These are phyloP conservation scores for Hydractinia symbiolongicarpus DNA, from an alignment of 30 jellyfish, hydroid and myxozoan species.

Conservation along the genomic window DNA sequence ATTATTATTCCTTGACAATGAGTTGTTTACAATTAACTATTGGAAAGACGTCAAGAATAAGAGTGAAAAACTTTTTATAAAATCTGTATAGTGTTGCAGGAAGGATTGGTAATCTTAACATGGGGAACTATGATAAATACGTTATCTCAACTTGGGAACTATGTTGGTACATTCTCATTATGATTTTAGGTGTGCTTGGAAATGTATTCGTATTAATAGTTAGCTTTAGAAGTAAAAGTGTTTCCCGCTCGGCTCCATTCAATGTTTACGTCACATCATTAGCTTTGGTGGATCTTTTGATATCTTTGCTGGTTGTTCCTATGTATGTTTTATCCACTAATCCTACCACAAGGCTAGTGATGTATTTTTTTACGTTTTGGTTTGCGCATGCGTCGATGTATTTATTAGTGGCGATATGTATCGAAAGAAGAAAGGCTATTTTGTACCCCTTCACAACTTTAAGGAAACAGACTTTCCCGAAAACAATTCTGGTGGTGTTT, in stretches of 20 bases:
- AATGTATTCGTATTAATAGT: constrained; percentile 48
- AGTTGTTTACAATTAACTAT: too few relatives aligned
- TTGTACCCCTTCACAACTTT: constrained; percentile 42
- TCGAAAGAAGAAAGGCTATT: constrained; percentile 60
- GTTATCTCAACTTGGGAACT: background rate
- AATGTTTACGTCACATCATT: constrained; percentile 46
- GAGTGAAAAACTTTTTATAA: too few relatives aligned
- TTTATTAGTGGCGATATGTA: constrained; percentile 46
- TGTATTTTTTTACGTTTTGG: constrained; percentile 55
- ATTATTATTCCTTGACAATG: too few relatives aligned
- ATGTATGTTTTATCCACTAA: constrained; percentile 40
- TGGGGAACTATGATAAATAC: background rate
- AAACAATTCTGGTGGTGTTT: constrained; percentile 5
- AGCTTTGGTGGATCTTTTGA: constrained; percentile 44
- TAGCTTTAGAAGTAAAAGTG: constrained; percentile 29
- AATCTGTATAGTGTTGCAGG: too few relatives aligned
- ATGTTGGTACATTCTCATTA: constrained; percentile 45
- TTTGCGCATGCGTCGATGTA: constrained; percentile 55
- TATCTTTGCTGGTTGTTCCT: constrained; percentile 50
- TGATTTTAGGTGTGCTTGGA: constrained; percentile 53
- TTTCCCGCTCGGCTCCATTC: constrained; percentile 41
- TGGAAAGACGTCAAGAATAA: too few relatives aligned
- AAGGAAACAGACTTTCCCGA: background rate
- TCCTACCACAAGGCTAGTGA: constrained; percentile 29
- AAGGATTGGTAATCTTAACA: too few relatives aligned